Conservation (phyloP, 2,888 invertebrate genomes). For the Lampropteryx suffumata region DNA sequence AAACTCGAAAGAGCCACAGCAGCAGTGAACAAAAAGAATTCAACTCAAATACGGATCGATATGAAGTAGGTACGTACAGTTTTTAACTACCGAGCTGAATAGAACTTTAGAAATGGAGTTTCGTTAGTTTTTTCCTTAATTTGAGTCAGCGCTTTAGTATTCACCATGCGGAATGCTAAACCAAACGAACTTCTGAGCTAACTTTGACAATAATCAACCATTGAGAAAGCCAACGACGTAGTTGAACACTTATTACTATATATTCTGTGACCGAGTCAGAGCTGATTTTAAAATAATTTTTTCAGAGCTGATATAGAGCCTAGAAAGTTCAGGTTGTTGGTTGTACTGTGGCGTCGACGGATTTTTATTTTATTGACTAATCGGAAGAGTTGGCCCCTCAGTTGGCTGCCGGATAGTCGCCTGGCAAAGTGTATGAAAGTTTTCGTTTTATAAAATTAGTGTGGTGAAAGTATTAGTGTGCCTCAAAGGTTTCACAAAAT, state of each 20-base stretch:
- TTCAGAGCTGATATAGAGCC: neutral
- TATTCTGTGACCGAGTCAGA: neutral
- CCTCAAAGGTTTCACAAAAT: no score
- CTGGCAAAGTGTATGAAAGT: no score
- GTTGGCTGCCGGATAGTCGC: no score
- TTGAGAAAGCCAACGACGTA: constrained; percentile 17
- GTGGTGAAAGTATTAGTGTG: no score
- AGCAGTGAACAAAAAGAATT: no score
- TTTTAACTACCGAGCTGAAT: constrained; percentile 39
- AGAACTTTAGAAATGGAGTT: constrained; percentile 45
- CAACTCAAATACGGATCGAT: no score
- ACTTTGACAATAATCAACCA: constrained; percentile 63
- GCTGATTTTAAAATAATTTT: constrained; percentile 1
- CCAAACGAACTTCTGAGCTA: constrained; percentile 51
- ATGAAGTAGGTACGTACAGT: constrained; percentile 7
- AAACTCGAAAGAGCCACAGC: no score
- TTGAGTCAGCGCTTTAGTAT: constrained; percentile 53
- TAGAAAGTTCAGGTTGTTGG: no score
- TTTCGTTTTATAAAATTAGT: no score
- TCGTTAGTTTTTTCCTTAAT: constrained; percentile 50
- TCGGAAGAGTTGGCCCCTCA: no score
- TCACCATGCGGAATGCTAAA: constrained; percentile 56
- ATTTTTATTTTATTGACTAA: no score
- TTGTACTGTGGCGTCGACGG: no score
- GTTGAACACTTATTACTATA: neutral